Evolutionary conservation across 2,113 vertebrate species (phyloP).

Genomic region (Nyctibius bracteatus): DNA sequence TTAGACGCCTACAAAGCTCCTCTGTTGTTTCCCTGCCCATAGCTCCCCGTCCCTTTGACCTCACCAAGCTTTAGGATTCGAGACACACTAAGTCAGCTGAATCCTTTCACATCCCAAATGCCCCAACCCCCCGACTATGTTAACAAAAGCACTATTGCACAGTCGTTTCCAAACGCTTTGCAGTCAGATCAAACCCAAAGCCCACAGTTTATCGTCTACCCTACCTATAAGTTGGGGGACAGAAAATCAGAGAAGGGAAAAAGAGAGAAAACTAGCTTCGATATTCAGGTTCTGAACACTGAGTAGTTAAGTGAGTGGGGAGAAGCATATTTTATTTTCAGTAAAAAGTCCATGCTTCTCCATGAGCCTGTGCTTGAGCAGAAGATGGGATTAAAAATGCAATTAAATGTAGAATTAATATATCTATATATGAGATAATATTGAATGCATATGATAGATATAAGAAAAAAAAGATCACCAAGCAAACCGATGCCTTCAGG

Average conservation of each 20-base stretch:
- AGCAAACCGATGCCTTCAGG: neutral
- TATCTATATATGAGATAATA: neutral
- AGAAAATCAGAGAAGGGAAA: neutral
- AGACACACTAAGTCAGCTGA: constrained; percentile 1
- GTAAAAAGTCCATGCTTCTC: neutral
- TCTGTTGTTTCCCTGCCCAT: neutral
- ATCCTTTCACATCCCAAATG: neutral
- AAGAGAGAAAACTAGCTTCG: neutral
- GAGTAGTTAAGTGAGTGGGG: neutral
- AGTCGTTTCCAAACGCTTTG: neutral
- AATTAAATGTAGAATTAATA: neutral
- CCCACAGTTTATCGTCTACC: neutral
- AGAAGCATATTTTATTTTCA: neutral
- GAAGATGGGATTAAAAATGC: neutral
- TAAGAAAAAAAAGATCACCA: neutral
- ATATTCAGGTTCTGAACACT: neutral
- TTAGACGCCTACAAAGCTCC: rapidly evolving
- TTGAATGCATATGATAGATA: neutral
- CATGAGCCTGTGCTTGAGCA: neutral
- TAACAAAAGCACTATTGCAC: neutral
- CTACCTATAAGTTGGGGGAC: neutral
- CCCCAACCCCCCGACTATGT: rapidly evolving
- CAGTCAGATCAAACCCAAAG: neutral
- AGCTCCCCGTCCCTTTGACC: neutral
- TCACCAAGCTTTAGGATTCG: neutral